Conservation (phyloP, 2,797 vertebrate genomes). For the Ambastaia sidthimunki region DNA sequence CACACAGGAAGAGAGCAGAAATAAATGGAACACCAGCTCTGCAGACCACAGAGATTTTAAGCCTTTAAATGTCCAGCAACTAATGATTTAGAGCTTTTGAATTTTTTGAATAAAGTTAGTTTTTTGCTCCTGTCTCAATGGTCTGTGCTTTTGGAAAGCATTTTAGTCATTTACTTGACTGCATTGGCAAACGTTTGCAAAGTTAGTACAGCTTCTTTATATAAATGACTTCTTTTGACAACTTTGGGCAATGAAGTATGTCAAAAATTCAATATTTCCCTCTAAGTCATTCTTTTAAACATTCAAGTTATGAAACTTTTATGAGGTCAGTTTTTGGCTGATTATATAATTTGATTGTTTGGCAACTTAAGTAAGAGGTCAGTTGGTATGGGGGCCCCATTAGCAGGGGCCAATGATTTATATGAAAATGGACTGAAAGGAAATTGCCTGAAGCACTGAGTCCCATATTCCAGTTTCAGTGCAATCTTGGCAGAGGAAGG, state of each 20-base stretch:
- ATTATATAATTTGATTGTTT: slow-evolving; percentile 28
- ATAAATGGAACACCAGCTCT: slow-evolving; percentile 36
- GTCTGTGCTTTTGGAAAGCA: not conserved
- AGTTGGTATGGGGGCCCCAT: slow-evolving; percentile 37
- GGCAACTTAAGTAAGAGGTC: slow-evolving; percentile 39
- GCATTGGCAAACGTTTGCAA: not conserved
- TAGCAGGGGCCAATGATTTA: no score
- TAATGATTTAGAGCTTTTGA: slow-evolving; percentile 11
- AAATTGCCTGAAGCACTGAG: slow-evolving; percentile 30
- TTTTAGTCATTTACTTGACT: not conserved
- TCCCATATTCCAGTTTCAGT: slow-evolving; percentile 13
- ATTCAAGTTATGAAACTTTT: not conserved
- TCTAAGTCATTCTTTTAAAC: not conserved
- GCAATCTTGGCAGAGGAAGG: not conserved
- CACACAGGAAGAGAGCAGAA: slow-evolving; percentile 27
- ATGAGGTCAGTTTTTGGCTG: slow-evolving; percentile 4
- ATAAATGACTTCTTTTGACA: slow-evolving; percentile 1
- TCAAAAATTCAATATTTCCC: not conserved
- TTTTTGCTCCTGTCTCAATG: not conserved
- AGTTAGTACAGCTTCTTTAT: not conserved
- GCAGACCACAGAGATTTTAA: slow-evolving; percentile 16
- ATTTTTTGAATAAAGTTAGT: slow-evolving; percentile 3
- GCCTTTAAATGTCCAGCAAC: slow-evolving; percentile 38
- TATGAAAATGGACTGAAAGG: slow-evolving; percentile 3
- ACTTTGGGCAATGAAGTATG: not conserved